Base-by-base conservation (phyloP, 2,797 vertebrate species). In the Lagorchestes hirsutus region DNA sequence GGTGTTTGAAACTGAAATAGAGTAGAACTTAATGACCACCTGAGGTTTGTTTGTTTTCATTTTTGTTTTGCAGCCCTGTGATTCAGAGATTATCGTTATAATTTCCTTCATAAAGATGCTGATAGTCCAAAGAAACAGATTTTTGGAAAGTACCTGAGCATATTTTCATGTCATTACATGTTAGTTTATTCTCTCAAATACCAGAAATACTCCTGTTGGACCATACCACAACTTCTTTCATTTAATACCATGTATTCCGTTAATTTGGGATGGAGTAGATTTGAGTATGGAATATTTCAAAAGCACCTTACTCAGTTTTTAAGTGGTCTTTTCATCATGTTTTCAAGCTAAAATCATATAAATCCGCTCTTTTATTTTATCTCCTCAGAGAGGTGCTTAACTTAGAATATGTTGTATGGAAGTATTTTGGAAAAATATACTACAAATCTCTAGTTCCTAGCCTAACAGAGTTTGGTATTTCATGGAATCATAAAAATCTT, bases 261-360 rank as follows among this genome's bases (percentile, higher is more conserved):
- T n/a, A 92, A 93, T 87, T 46, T 93, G 18, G 92, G 92, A 94
- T 94, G 27, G 95, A 92, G 46, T 96, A 90, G n/a, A 8, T n/a
- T 46, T 46, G 55, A 24, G 87, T 95, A 24, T 55, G 57, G 55
- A 87, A 40, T 40, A 74, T 87, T 95, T 54, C 6, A 95, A 92
- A 74, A 96, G 82, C 54, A 52, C 28, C 92, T 74, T 93, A 59
- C 55, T 93, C 16, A 91, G 59, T n/a, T 40, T 11, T 96, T 95
- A 13, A 94, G 27, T 94, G 74, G 14, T 87, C 31, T 50, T 94
- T 94, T 93, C 90, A 74, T 93, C 28, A 59, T 62, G 92, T 96
- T 97, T 55, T 67, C 11, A 94, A 92, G 57, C 50, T 94, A 96
- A n/a, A 52, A 5, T 91, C 40, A 40, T 40, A 57, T 54, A 93